Evolutionary conservation across 2,888 invertebrate genomes (phyloP), one percentile per base, ranked within the genome.

Genomic region (Drosophila setosimentum): DNA sequence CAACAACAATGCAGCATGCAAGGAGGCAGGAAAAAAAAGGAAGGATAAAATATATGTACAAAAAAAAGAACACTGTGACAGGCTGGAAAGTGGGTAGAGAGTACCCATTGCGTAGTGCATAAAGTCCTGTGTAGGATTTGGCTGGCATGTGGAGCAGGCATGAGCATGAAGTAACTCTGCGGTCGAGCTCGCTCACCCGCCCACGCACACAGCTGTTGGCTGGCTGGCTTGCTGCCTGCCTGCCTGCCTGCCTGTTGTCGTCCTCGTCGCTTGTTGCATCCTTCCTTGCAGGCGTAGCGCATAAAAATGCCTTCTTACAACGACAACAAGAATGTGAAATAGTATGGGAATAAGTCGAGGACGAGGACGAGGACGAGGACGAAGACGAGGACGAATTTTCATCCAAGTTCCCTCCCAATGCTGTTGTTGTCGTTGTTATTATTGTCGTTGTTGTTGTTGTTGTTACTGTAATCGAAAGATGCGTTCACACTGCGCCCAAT

Each of bases 261-360:
- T 68, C 66, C 73, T 75, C 88, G 60, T 65, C 74, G 75, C 90
- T 83, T 91, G 91, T 89, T 89, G 89, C 91, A 83, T 91, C 74
- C 64, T 75, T 70, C 71, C 69, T 77, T 69, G 63, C 74, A 66
- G 74, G 63, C 70, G 71, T 59, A 78, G 61, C 79, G 74, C 80
- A 83, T 87, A 89, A 87, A 87, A 87, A 89, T 87, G 86, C 89
- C 90, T 88, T 82, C 90, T 88, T 90, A 87, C 89, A 89, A 72
- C 78, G 68, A 57, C 67, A 74, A 59, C 63, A 75, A 61, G 63
- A 69, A 73, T 48, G 54, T 33, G 62, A 49, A 54, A 49, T 51
- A 51, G 37, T 35, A 68, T 48, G 68, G 42, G 57, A 58, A 55
- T 49, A n/a, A 55, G 78, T 42, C 62, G 58, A 53, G 51, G 32